Conservation (phyloP, 2,797 vertebrate species). For the Eulemur mongoz region DNA sequence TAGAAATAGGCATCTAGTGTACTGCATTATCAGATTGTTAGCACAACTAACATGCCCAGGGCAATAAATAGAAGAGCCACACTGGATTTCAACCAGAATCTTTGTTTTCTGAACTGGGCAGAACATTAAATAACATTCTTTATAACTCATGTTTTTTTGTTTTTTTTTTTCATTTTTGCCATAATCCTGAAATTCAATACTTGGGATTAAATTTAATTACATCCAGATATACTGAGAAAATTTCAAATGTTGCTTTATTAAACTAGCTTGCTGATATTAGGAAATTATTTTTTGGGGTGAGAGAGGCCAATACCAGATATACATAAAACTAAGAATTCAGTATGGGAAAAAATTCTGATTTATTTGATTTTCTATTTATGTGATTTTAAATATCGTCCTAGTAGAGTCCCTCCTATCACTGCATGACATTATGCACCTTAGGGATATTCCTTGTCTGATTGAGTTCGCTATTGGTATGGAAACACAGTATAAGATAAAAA, state of each 20-base stretch:
- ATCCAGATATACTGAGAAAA: neutral
- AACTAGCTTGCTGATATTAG: neutral
- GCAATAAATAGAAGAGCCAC: neutral
- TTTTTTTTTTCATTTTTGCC: neutral
- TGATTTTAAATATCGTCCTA: neutral
- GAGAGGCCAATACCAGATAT: neutral
- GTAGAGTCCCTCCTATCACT: neutral
- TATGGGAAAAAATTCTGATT: neutral
- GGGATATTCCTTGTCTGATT: neutral
- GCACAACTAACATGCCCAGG: neutral
- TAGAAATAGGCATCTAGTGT: constrained; percentile 72
- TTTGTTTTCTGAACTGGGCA: constrained; percentile 15
- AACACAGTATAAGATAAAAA: neutral
- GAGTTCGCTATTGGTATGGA: neutral
- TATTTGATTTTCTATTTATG: neutral
- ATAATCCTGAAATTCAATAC: constrained; percentile 4
- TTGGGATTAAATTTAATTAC: neutral
- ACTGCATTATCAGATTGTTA: neutral
- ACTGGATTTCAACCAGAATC: neutral
- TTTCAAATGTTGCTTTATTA: constrained; percentile 4
- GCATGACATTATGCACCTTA: accelerated
- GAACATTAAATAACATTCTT: neutral
- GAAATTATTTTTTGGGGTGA: neutral
- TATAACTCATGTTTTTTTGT: neutral
- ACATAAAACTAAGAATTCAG: neutral